Base-by-base conservation (phyloP, 2,888 invertebrate genomes). In the Drosophila gaucha region DNA sequence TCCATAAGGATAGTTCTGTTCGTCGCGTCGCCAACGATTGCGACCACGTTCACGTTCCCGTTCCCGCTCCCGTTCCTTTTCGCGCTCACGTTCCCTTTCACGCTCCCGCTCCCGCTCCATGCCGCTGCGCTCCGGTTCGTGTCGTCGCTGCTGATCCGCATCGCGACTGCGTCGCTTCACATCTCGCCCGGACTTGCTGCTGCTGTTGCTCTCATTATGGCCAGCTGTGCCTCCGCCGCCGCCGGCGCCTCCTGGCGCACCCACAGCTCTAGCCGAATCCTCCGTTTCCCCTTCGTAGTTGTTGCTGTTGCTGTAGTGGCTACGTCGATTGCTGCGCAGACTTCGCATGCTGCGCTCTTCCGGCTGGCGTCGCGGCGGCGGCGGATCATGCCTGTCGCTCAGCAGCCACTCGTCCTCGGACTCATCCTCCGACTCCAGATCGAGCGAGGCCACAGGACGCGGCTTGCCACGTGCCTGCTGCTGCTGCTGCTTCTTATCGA, bases 271-370 rank as follows among this genome's bases (percentile, higher is more conserved):
- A 3, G 31, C 71, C 1, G 92, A 91, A 63, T 93, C 93, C 89
- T 95, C 95, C 80, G 95, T 95, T 89, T 94, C 94, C 90, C 94
- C 94, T 59, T 95, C 95, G 0, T 95, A 95, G 89, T 94, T 94
- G 54, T 84, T 93, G 50, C 69, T 82, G 28, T 72, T 93, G 30
- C 76, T 82, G 49, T 86, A 43, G 3, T 46, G 58, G 3, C 6
- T n/a, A n/a, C 83, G 73, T 1, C 86, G 72, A 1, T 85, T 66
- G 12, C 84, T 88, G 39, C 78, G 78, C 12, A 18, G 8, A 16
- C 56, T 66, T n/a, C 62, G 71, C 50, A 63, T 35, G 62, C 85
- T 70, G 38, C 77, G 90, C 87, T 69, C 82, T 28, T 73, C 80
- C 2, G 91, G 90, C 57, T 93, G 92, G 68, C 67, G 75, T 1